Conservation (phyloP, 2,113 vertebrate species). For the Sinosuthora webbiana region DNA sequence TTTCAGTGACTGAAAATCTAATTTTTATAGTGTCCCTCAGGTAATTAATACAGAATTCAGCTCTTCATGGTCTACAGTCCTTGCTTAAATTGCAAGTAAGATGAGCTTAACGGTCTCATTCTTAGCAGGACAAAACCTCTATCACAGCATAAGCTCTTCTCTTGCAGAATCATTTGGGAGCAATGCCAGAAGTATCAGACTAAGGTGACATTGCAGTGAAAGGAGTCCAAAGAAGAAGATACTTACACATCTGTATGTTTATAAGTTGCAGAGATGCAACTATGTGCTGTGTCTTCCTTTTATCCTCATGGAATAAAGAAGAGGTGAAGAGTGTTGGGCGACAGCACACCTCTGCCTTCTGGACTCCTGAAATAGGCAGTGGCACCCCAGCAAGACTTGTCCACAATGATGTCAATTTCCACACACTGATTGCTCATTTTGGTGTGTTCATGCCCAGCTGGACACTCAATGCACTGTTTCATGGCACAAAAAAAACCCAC, state of each 20-base stretch:
- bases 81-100: neutral
- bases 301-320: neutral
- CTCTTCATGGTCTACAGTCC: neutral
- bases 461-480: neutral
- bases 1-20: slow-evolving; percentile 3
- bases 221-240: neutral
- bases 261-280: neutral
- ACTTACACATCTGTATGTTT: neutral
- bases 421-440: rapidly evolving
- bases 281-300: neutral
- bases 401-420: neutral
- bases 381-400: neutral
- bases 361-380: neutral
- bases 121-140: neutral
- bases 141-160: neutral
- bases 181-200: neutral
- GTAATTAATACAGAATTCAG: neutral
- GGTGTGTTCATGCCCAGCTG: neutral
- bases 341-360: neutral
- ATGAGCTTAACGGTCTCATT: neutral
- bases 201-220: neutral
- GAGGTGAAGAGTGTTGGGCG: neutral
- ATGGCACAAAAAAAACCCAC: neutral
- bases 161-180: neutral
- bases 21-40: neutral